Evolutionary conservation across 2,113 vertebrate species (phyloP).

Genomic region (Orientallactaga bullata): DNA sequence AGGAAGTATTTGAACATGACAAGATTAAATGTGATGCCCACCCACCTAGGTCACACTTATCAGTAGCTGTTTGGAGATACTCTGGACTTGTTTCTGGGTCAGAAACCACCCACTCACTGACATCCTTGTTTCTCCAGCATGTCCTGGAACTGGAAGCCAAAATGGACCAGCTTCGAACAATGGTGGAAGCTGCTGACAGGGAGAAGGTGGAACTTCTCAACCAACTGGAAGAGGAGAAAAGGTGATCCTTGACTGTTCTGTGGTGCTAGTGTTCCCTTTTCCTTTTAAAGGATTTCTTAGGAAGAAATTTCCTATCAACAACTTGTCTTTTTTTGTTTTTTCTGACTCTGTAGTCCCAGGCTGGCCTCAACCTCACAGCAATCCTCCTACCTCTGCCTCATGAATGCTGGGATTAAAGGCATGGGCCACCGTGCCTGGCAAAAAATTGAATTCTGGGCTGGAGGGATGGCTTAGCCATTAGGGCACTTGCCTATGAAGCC

Average conservation of each 20-base stretch:
- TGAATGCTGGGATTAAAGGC: too few relatives aligned
- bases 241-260: conserved; percentile 84
- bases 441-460: too few relatives aligned
- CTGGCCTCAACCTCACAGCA: too few relatives aligned
- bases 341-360: background rate
- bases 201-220: conserved; percentile 98
- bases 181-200: conserved; percentile 97
- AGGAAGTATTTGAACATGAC: background rate
- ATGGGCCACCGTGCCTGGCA: too few relatives aligned
- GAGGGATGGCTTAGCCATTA: too few relatives aligned
- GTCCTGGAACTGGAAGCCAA: conserved; percentile 96
- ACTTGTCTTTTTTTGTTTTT: background rate
- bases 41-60: background rate
- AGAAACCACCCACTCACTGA: background rate
- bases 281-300: background rate
- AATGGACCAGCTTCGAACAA: conserved; percentile 96
- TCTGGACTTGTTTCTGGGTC: background rate
- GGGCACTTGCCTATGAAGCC: too few relatives aligned
- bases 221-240: conserved; percentile 98
- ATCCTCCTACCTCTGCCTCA: too few relatives aligned
- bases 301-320: background rate
- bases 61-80: background rate
- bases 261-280: background rate
- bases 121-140: conserved; percentile 82
- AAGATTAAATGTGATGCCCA: background rate